A percentile compares a stretch with the other conserved stretches of the same genome.
Conservation (phyloP, 2,888 invertebrate genomes). For the Sinodicranocentrus sp. region DNA sequence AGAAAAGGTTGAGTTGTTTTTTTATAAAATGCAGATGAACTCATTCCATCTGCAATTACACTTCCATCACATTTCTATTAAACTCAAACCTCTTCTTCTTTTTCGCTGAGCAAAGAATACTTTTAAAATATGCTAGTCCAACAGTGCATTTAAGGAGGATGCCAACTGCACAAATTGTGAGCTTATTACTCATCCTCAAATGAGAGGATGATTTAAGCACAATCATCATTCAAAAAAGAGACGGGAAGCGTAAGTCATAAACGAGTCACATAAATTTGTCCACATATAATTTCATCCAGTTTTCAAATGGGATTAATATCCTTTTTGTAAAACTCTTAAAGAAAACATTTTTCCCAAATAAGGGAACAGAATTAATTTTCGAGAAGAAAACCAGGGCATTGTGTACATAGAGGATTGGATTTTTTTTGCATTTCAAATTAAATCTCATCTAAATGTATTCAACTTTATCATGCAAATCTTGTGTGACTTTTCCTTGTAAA, state of each 20-base stretch:
- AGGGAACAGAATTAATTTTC: constrained; percentile 60
- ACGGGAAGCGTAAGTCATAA: constrained; percentile 62
- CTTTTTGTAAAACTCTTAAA: constrained; percentile 44
- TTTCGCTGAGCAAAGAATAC: constrained; percentile 52
- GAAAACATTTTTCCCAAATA: constrained; percentile 52
- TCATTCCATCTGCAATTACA: constrained; percentile 56
- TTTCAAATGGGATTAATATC: constrained; percentile 56
- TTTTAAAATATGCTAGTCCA: too few relatives aligned
- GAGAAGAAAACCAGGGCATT: too few relatives aligned
- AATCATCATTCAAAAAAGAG: constrained; percentile 42
- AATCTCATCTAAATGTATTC: too few relatives aligned
- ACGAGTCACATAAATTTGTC: constrained; percentile 67
- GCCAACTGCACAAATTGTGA: too few relatives aligned
- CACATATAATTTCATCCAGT: constrained; percentile 58
- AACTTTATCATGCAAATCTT: too few relatives aligned
- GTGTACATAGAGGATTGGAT: too few relatives aligned
- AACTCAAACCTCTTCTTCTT: constrained; percentile 22
- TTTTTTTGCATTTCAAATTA: too few relatives aligned
- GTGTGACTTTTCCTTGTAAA: too few relatives aligned
- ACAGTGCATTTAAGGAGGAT: background rate
- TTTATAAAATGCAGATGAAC: constrained; percentile 33
- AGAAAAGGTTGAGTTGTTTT: constrained; percentile 8
- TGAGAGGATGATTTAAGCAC: constrained; percentile 31
- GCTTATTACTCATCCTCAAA: constrained; percentile 46
- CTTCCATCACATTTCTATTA: constrained; percentile 51